These are phyloP conservation scores for Bagarius yarrelli DNA, from an alignment of 2,113 vertebrate genomes.

Conservation along the genomic window DNA sequence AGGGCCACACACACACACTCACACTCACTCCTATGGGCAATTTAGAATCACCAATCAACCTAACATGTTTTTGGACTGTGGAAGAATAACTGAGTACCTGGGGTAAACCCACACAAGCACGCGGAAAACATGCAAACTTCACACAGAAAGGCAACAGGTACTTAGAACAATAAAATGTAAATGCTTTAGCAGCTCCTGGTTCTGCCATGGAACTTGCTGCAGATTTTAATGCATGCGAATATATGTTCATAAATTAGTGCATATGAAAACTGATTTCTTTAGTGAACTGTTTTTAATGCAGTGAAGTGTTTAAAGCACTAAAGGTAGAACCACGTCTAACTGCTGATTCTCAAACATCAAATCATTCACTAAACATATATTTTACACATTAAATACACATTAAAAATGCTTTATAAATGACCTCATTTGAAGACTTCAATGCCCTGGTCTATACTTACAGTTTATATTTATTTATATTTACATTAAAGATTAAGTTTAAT, in stretches of 20 bases:
- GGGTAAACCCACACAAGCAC: too few relatives aligned
- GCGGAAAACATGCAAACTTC: too few relatives aligned
- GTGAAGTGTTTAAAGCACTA: not conserved
- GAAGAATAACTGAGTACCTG: too few relatives aligned
- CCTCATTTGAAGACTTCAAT: not conserved
- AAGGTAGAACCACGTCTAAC: not conserved
- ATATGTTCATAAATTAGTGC: not conserved
- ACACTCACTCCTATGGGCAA: too few relatives aligned
- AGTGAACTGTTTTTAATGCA: not conserved
- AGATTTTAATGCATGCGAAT: not conserved
- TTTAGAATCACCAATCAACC: too few relatives aligned
- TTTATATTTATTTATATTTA: not conserved
- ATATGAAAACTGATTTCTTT: not conserved
- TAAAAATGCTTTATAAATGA: not conserved
- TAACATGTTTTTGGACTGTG: too few relatives aligned
- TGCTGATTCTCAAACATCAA: not conserved
- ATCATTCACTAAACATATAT: not conserved
- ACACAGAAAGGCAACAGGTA: too few relatives aligned
- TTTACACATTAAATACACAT: not conserved
- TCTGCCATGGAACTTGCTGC: not conserved
- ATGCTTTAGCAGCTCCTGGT: not conserved
- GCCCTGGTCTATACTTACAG: not conserved
- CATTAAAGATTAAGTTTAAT: not conserved
- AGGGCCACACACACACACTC: too few relatives aligned
- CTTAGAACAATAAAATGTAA: not conserved